phyloP scores from a whole-genome alignment of 2,113 vertebrate species.

The Halcyon malimbica region DNA sequence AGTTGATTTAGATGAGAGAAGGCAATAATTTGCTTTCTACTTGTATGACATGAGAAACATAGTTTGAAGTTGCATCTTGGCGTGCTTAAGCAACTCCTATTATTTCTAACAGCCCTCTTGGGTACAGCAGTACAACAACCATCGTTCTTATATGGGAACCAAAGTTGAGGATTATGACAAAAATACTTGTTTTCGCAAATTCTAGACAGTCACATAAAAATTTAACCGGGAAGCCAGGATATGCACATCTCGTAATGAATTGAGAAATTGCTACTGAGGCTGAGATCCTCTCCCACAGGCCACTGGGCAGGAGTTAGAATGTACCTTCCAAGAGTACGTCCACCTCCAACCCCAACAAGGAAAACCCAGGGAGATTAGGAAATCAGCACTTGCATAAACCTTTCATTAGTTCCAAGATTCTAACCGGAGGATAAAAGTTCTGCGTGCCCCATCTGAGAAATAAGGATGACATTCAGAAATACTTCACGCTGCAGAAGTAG shows the following conservation, averaged over 20 bases:
- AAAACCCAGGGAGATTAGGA: background rate
- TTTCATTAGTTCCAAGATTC: background rate
- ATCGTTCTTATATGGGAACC: background rate
- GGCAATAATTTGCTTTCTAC: background rate
- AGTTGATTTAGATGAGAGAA: background rate
- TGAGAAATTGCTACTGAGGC: background rate
- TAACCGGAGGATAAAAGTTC: background rate
- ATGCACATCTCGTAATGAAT: background rate
- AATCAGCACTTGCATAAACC: background rate
- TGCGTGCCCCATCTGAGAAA: background rate
- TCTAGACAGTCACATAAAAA: background rate
- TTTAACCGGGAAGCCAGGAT: background rate
- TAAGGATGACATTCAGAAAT: slow-evolving; percentile 7
- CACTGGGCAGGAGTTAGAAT: background rate
- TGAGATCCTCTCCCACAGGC: background rate
- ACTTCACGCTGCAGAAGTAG: background rate
- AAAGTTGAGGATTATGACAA: background rate
- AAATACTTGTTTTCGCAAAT: background rate
- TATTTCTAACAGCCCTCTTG: background rate
- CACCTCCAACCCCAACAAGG: background rate
- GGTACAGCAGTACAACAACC: background rate
- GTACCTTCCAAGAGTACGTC: background rate
- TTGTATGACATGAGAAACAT: background rate
- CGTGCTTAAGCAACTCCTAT: background rate
- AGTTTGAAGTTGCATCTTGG: background rate